A percentile compares a stretch with the other conserved stretches of the same genome.
Evolutionary conservation across 2,113 vertebrate species (phyloP).

Genomic region (Aldabrachelys gigantea): DNA sequence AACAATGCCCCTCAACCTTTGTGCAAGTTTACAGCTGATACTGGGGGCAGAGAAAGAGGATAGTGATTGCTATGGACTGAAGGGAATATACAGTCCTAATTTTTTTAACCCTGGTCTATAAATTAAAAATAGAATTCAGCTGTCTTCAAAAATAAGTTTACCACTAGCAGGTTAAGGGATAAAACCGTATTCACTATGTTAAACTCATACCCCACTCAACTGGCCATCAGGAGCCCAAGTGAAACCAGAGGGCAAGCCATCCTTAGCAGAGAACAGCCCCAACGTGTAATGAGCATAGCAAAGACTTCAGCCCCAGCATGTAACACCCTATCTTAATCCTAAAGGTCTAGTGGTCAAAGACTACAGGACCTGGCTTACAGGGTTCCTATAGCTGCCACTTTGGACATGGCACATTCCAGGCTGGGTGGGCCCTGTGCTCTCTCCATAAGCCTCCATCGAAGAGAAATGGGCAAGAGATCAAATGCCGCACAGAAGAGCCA

Average conservation of each 20-base stretch:
- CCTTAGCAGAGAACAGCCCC: rapidly evolving
- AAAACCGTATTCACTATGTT: background rate
- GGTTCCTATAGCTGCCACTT: background rate
- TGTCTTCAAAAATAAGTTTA: rapidly evolving
- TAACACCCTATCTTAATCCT: background rate
- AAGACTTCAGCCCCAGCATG: background rate
- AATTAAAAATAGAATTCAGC: rapidly evolving
- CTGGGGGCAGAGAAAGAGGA: background rate
- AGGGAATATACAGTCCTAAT: rapidly evolving
- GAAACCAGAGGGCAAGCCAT: background rate
- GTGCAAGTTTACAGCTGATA: background rate
- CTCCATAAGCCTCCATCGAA: background rate
- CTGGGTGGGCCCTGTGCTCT: no score
- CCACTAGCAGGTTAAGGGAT: background rate
- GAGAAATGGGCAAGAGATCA: background rate
- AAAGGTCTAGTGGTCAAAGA: background rate
- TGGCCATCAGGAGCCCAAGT: background rate
- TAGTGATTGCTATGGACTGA: rapidly evolving
- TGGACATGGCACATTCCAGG: no score
- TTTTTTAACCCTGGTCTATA: rapidly evolving
- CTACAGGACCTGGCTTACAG: no score
- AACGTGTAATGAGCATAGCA: background rate
- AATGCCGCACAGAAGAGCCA: background rate
- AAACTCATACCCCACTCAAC: background rate
- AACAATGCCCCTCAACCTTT: background rate